These are phyloP conservation scores for Clitarchus hookeri DNA, from an alignment of 2,888 invertebrate species.

Conservation along the genomic window DNA sequence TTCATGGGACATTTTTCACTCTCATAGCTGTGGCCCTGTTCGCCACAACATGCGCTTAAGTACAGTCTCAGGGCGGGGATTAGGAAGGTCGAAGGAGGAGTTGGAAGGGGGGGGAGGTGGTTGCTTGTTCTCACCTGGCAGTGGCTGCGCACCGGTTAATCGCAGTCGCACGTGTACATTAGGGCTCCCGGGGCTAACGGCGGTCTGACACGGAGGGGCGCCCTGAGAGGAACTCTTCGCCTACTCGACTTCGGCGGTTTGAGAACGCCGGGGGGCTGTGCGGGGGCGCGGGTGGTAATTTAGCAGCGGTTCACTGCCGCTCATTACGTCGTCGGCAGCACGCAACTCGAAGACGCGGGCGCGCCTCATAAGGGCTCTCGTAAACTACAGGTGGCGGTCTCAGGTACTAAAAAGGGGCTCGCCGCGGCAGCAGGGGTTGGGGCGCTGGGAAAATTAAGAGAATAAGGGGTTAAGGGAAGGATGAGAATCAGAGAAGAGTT, in stretches of 20 bases:
- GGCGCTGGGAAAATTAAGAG: conserved; percentile 3
- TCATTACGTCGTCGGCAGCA: conserved; percentile 29
- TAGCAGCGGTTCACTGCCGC: conserved; percentile 30
- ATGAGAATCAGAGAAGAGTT: neutral
- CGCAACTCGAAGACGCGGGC: conserved; percentile 22
- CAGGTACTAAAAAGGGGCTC: conserved; percentile 27
- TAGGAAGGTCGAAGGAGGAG: too few relatives aligned
- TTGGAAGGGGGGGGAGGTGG: too few relatives aligned
- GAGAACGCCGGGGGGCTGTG: neutral
- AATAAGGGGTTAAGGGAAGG: neutral
- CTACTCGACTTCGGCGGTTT: conserved; percentile 2
- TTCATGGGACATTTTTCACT: too few relatives aligned
- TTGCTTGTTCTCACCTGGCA: neutral
- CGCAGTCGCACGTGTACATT: neutral
- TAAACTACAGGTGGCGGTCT: conserved; percentile 30
- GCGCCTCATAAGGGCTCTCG: conserved; percentile 21
- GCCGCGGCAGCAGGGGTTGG: neutral
- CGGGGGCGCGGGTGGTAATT: conserved; percentile 24
- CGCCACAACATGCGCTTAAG: too few relatives aligned
- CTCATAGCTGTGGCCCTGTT: too few relatives aligned
- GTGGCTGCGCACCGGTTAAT: neutral
- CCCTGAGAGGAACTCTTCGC: neutral
- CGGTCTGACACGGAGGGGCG: conserved; percentile 10
- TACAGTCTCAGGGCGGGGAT: too few relatives aligned
- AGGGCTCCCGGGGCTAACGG: neutral